phyloP scores from a whole-genome alignment of 2,797 vertebrate genomes.

The Clarias pachynema region DNA sequence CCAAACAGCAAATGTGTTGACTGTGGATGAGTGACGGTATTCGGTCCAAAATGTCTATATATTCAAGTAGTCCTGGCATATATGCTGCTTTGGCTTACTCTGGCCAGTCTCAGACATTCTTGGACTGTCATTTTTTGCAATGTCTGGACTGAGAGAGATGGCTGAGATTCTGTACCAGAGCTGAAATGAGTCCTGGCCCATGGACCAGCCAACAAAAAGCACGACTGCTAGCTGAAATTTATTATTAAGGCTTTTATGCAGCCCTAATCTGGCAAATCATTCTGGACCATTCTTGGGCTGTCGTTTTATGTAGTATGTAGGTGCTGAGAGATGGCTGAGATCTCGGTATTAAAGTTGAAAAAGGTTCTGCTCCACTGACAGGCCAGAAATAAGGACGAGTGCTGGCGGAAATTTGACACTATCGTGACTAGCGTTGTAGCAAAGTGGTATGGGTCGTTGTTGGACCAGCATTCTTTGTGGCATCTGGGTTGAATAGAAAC shows the following conservation, averaged over 20 bases:
- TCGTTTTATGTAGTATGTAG: not conserved
- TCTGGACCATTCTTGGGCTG: not conserved
- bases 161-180: not conserved
- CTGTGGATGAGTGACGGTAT: conserved; percentile 1
- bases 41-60: conserved; percentile 10
- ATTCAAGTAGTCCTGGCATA: conserved; percentile 13
- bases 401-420: not conserved
- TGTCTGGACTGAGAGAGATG: not conserved
- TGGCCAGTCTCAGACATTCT: conserved; percentile 4
- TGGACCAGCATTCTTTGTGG: not conserved
- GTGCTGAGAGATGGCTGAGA: conserved; percentile 2
- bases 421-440: not conserved
- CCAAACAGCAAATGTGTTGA: conserved; percentile 13
- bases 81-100: not conserved
- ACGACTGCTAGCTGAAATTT: not conserved
- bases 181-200: conserved; percentile 7
- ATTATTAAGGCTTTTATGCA: conserved; percentile 22
- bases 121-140: not conserved
- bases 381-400: conserved; percentile 11
- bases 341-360: conserved; percentile 1
- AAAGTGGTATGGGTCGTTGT: not conserved
- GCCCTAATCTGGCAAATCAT: conserved; percentile 21
- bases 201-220: conserved; percentile 15
- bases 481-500: conserved; percentile 4
- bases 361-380: not conserved